A percentile compares a stretch with the other conserved stretches of the same genome.
These are phyloP conservation scores for Ctenomys sociabilis DNA, from an alignment of 2,113 vertebrate species.

Conservation along the genomic window DNA sequence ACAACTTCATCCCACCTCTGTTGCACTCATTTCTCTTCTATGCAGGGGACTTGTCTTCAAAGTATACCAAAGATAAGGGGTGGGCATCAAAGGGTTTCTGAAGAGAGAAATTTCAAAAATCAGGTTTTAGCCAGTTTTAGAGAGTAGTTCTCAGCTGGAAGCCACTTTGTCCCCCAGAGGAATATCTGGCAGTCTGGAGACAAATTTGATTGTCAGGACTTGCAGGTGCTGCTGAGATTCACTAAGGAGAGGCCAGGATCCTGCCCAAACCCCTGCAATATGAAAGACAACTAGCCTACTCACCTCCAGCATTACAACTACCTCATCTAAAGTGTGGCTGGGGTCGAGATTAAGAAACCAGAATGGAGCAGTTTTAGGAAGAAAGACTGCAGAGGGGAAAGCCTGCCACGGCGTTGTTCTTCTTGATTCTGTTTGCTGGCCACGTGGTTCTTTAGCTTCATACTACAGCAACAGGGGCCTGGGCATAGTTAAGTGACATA, in stretches of 20 bases:
- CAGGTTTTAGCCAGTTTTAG: background rate
- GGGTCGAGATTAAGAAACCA: background rate
- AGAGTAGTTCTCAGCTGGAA: background rate
- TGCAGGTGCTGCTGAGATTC: background rate
- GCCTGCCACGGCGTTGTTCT: background rate
- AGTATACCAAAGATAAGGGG: background rate
- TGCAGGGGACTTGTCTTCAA: background rate
- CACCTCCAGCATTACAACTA: background rate
- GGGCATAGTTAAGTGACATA: background rate
- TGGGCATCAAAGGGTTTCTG: background rate
- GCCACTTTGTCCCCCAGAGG: background rate
- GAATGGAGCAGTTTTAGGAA: background rate
- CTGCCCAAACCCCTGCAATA: rapidly evolving
- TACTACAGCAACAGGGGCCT: background rate
- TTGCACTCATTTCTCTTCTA: background rate
- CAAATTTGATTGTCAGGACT: background rate
- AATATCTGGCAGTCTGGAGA: background rate
- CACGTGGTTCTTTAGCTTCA: background rate
- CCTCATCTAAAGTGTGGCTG: background rate
- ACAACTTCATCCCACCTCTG: background rate
- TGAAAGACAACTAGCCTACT: background rate
- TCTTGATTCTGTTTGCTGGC: background rate
- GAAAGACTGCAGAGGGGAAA: background rate
- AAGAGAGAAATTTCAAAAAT: background rate
- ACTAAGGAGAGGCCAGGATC: background rate